A percentile compares a stretch with the other conserved stretches of the same genome.
phyloP scores from a whole-genome alignment of 2,113 vertebrate species.

The Phyllostomus discolor region DNA sequence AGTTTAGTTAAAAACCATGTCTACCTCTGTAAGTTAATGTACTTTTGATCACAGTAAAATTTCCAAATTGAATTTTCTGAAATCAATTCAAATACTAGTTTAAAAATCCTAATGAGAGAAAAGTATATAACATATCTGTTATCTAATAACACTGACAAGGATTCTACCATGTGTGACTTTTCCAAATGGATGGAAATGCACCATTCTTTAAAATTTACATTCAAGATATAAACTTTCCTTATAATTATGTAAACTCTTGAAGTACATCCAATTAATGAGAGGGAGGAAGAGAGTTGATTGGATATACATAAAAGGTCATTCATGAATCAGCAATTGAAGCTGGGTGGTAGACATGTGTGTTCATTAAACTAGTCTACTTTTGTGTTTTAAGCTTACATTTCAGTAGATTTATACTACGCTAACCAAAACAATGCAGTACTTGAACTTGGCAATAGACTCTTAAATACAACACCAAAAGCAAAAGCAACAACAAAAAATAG shows the following conservation, averaged over 20 bases:
- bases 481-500: not conserved
- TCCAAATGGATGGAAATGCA: not conserved
- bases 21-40: not conserved
- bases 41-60: not conserved
- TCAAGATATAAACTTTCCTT: not conserved
- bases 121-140: not conserved
- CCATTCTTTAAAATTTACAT: not conserved
- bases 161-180: not conserved
- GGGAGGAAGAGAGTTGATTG: no score
- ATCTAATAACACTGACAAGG: not conserved
- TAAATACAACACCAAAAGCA: not conserved
- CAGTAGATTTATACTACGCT: not conserved
- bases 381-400: not conserved
- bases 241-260: not conserved
- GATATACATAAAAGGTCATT: no score
- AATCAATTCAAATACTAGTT: not conserved
- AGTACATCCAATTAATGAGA: not conserved
- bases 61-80: not conserved
- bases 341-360: not conserved
- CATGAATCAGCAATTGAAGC: not conserved
- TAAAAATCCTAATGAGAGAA: not conserved
- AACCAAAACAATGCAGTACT: not conserved
- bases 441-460: not conserved
- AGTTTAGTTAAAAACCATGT: not conserved
- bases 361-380: constrained; percentile 1